phyloP scores from a whole-genome alignment of 1,140 invertebrate genomes.

The Marisa cornuarietis region DNA sequence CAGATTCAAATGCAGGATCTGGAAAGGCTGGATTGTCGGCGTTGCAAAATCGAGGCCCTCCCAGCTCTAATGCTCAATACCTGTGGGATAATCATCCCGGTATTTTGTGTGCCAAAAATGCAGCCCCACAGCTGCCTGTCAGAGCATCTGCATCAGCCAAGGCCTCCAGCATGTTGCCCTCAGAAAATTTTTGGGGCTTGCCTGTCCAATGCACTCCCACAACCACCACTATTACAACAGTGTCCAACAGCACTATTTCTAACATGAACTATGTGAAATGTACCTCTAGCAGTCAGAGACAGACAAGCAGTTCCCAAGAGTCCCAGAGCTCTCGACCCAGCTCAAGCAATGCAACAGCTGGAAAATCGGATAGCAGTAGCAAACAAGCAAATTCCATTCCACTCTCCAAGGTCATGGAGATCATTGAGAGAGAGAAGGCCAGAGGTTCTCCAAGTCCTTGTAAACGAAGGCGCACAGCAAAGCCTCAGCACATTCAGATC shows the following conservation, averaged over 20 bases:
- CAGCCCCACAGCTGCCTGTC: not conserved
- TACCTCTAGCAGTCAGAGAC: not conserved
- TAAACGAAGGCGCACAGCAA: slow-evolving; percentile 17
- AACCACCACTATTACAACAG: not conserved
- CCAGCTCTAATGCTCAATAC: not conserved
- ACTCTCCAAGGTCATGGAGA: slow-evolving; percentile 20
- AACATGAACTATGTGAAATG: slow-evolving; percentile 1
- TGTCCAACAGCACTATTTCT: not conserved
- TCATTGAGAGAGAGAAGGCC: slow-evolving; percentile 21
- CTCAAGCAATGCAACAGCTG: not conserved
- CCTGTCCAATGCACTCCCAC: not conserved
- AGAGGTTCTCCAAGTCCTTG: slow-evolving; percentile 15
- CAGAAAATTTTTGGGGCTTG: not conserved
- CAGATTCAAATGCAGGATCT: not conserved
- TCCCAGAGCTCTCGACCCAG: slow-evolving; percentile 12
- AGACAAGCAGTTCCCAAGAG: slow-evolving; percentile 1
- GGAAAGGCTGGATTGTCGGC: not conserved
- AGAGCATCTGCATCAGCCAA: not conserved
- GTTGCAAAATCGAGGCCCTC: not conserved
- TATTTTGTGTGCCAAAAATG: slow-evolving; percentile 5
- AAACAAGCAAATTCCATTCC: slow-evolving; percentile 11
- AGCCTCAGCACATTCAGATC: slow-evolving; percentile 19
- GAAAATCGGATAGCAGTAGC: slow-evolving; percentile 5
- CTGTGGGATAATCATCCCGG: not conserved
- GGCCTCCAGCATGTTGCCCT: not conserved